These are phyloP conservation scores for Lynx canadensis DNA, from an alignment of 2,113 vertebrate genomes.

Conservation along the genomic window DNA sequence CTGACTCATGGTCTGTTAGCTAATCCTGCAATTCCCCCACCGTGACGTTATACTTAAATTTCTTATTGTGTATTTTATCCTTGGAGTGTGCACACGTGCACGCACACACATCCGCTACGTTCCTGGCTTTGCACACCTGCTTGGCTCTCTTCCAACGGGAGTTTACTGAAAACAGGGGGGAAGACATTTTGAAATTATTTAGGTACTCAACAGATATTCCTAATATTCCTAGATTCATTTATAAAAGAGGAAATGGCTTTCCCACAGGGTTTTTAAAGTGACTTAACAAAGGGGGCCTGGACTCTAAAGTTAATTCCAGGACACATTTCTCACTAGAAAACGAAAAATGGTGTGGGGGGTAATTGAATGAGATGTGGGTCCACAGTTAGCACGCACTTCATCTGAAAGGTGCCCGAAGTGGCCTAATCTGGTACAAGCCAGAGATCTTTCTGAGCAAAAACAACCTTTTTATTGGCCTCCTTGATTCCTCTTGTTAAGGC, in stretches of 20 bases:
- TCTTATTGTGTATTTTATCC: background rate
- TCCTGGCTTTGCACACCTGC: background rate
- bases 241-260: slow-evolving; percentile 12
- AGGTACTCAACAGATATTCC: background rate
- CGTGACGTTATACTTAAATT: background rate
- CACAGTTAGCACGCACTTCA: background rate
- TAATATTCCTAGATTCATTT: background rate
- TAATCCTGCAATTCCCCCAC: background rate
- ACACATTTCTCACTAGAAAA: background rate
- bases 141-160: slow-evolving; percentile 22
- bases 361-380: background rate
- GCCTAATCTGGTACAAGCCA: background rate
- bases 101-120: background rate
- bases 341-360: background rate
- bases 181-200: background rate
- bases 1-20: background rate
- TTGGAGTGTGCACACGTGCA: background rate
- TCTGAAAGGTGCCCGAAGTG: background rate
- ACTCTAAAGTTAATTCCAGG: background rate
- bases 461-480: background rate
- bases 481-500: background rate
- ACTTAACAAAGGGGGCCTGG: background rate
- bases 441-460: background rate
- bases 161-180: background rate
- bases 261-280: background rate